Evolutionary conservation across 2,113 vertebrate genomes (phyloP).

Genomic region (Vulpes lagopus): DNA sequence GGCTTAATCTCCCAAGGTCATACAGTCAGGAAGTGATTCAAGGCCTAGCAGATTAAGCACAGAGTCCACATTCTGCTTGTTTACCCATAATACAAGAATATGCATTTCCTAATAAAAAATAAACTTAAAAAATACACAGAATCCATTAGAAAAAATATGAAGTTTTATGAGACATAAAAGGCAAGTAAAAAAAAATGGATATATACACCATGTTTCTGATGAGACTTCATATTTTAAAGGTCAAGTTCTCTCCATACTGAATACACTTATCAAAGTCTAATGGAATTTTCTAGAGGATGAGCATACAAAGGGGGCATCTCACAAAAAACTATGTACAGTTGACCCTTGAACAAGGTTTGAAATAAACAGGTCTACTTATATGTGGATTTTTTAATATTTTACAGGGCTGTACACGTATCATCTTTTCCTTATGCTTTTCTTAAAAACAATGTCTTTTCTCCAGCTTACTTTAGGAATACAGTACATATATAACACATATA

Average conservation of each 20-base stretch:
- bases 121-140: neutral
- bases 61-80: neutral
- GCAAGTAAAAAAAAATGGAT: neutral
- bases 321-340: constrained; percentile 11
- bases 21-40: neutral
- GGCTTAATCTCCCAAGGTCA: neutral
- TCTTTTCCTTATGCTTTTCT: neutral
- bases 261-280: constrained; percentile 50
- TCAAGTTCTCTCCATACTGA: constrained; percentile 33
- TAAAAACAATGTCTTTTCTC: neutral
- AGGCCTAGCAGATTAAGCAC: neutral
- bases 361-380: neutral
- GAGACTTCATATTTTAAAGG: constrained; percentile 7
- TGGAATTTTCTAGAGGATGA: constrained; percentile 12
- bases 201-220: neutral
- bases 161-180: neutral
- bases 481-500: neutral
- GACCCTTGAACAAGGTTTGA: neutral
- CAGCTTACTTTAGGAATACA: neutral
- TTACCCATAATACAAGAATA: neutral
- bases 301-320: neutral
- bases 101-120: neutral
- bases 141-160: neutral
- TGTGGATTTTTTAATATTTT: neutral
- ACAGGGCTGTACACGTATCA: neutral